Evolutionary conservation across 1,140 invertebrate species (phyloP).

Genomic region (Zaprionus africanus): DNA sequence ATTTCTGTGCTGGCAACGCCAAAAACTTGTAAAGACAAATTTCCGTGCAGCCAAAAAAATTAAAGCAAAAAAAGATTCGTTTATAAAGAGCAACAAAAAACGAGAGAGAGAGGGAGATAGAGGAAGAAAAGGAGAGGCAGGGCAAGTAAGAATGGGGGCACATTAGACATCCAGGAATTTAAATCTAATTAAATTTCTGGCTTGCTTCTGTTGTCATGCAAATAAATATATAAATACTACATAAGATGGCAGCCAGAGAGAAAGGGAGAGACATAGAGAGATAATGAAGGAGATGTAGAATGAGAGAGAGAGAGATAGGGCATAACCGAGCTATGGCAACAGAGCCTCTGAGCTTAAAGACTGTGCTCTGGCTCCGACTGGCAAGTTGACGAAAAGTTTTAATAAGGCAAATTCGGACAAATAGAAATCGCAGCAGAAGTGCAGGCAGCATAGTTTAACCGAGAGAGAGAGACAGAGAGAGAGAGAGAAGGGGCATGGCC

Average conservation of each 20-base stretch:
- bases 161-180: slow-evolving; percentile 74
- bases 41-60: slow-evolving; percentile 42
- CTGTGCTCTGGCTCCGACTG: slow-evolving; percentile 37
- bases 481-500: slow-evolving; percentile 15
- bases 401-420: slow-evolving; percentile 69
- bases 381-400: slow-evolving; percentile 80
- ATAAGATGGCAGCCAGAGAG: slow-evolving; percentile 22
- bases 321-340: slow-evolving; percentile 1
- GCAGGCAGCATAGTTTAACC: slow-evolving; percentile 8
- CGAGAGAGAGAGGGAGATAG: neutral
- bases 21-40: slow-evolving; percentile 75
- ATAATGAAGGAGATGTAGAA: neutral
- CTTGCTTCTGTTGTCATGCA: slow-evolving; percentile 71
- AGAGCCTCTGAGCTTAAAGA: slow-evolving; percentile 58
- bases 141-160: slow-evolving; percentile 33
- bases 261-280: neutral
- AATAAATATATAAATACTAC: slow-evolving; percentile 64
- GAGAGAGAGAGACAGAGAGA: slow-evolving; percentile 10
- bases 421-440: slow-evolving; percentile 49
- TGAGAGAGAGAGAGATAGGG: neutral
- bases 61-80: slow-evolving; percentile 21
- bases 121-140: neutral
- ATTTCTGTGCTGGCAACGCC: slow-evolving; percentile 68
- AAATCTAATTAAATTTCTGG: slow-evolving; percentile 80
- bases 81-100: slow-evolving; percentile 1